Evolutionary conservation across 53 echinoderm and acorn worm genomes (phyloP).

Genomic region (Zoroaster sp.): DNA sequence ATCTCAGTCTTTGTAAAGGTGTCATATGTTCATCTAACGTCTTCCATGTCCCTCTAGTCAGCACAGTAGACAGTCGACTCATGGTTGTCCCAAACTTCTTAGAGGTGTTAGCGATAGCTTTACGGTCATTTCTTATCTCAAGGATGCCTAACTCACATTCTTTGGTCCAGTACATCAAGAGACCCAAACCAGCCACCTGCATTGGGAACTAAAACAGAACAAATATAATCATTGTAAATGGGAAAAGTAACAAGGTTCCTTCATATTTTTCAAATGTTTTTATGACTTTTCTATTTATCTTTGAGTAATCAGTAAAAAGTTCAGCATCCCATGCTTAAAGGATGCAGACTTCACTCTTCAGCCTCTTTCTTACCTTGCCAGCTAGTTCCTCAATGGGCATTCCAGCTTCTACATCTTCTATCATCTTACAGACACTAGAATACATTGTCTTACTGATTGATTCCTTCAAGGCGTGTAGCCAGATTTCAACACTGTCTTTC

Average conservation of each 20-base stretch:
- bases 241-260: not conserved
- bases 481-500: slow-evolving; percentile 94
- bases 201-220: slow-evolving; percentile 72
- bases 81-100: slow-evolving; percentile 90
- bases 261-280: not conserved
- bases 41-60: slow-evolving; percentile 91
- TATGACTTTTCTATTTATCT: too few relatives aligned
- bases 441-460: slow-evolving; percentile 87
- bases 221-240: too few relatives aligned
- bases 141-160: slow-evolving; percentile 94
- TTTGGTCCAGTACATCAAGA: slow-evolving; percentile 93
- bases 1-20: slow-evolving; percentile 79
- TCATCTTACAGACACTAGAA: slow-evolving; percentile 78
- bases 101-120: slow-evolving; percentile 82
- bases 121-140: slow-evolving; percentile 89
- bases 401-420: slow-evolving; percentile 83
- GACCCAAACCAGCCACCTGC: slow-evolving; percentile 91
- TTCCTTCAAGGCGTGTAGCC: slow-evolving; percentile 89
- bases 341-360: too few relatives aligned
- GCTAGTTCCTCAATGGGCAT: slow-evolving; percentile 90
- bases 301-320: too few relatives aligned
- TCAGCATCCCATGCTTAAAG: too few relatives aligned
- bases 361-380: slow-evolving; percentile 64
- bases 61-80: slow-evolving; percentile 66
- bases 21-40: slow-evolving; percentile 85